phyloP scores from a whole-genome alignment of 92 coral and sea anemone species.

The Micromussa lordhowensis region DNA sequence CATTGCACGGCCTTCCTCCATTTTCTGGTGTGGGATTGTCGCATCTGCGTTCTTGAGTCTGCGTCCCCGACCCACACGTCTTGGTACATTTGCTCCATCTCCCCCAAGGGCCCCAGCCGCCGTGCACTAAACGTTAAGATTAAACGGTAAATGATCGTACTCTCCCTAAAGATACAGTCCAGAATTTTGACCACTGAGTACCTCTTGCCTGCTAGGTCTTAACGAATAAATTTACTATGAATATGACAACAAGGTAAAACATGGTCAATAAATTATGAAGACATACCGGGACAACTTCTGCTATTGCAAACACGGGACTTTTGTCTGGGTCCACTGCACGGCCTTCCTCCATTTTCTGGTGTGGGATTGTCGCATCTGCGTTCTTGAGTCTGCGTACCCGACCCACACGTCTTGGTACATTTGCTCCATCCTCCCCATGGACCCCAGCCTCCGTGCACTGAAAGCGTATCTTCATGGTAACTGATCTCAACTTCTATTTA shows the following conservation, averaged over 20 bases:
- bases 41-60: conserved; percentile 16
- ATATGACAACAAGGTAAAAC: no score
- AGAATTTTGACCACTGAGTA: no score
- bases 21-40: conserved; percentile 10
- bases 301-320: conserved; percentile 10
- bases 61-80: conserved; percentile 29
- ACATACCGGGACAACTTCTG: conserved; percentile 9
- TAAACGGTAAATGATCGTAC: not conserved
- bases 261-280: not conserved
- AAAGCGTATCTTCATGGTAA: not conserved
- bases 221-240: no score
- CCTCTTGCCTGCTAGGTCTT: no score
- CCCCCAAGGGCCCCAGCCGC: conserved; percentile 11
- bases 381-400: not conserved
- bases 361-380: conserved; percentile 6
- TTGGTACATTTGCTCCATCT: conserved; percentile 2
- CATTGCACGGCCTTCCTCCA: conserved; percentile 16
- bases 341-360: conserved; percentile 16
- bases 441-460: conserved; percentile 17
- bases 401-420: conserved; percentile 16
- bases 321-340: not conserved
- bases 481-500: no score
- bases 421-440: not conserved
- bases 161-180: no score
- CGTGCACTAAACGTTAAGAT: not conserved